These are phyloP conservation scores for Phallusia fumigata DNA, from an alignment of 23 tunicate species.

Conservation along the genomic window DNA sequence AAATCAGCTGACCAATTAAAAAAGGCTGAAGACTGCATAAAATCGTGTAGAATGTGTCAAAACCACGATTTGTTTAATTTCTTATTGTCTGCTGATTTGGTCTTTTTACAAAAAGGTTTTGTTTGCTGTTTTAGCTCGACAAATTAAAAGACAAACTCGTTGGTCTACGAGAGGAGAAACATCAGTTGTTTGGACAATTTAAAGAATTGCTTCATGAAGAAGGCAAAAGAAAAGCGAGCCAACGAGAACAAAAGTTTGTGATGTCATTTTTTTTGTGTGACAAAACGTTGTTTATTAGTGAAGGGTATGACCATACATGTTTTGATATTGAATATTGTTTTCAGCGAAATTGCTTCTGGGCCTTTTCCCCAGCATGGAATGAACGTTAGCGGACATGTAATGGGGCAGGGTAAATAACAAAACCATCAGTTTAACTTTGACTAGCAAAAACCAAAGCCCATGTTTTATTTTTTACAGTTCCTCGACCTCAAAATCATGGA, in stretches of 20 bases:
- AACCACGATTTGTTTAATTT: too few species aligned
- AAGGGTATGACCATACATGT: too few species aligned
- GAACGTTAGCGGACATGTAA: constrained; percentile 25
- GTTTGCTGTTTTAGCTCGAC: constrained; percentile 28
- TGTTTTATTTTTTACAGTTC: not conserved
- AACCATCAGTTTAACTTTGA: not conserved
- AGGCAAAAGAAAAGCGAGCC: constrained; percentile 52
- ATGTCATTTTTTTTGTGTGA: too few species aligned
- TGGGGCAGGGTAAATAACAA: not conserved
- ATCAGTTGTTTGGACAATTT: constrained; percentile 71
- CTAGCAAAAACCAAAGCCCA: too few species aligned
- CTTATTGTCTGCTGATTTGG: not conserved
- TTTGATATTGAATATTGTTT: not conserved
- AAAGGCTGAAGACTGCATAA: too few species aligned
- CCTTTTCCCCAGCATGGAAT: constrained; percentile 47
- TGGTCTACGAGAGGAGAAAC: constrained; percentile 60
- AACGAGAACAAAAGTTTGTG: constrained; percentile 62
- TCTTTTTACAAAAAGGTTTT: not conserved
- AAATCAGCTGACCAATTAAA: too few species aligned
- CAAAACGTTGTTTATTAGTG: too few species aligned
- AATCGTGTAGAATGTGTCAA: too few species aligned
- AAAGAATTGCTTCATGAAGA: constrained; percentile 75
- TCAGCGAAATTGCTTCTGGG: constrained; percentile 14
- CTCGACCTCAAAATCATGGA: constrained; percentile 2
- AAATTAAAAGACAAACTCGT: constrained; percentile 39